Evolutionary conservation across 2,113 vertebrate genomes (phyloP).

Genomic region (Corythoichthys intestinalis): DNA sequence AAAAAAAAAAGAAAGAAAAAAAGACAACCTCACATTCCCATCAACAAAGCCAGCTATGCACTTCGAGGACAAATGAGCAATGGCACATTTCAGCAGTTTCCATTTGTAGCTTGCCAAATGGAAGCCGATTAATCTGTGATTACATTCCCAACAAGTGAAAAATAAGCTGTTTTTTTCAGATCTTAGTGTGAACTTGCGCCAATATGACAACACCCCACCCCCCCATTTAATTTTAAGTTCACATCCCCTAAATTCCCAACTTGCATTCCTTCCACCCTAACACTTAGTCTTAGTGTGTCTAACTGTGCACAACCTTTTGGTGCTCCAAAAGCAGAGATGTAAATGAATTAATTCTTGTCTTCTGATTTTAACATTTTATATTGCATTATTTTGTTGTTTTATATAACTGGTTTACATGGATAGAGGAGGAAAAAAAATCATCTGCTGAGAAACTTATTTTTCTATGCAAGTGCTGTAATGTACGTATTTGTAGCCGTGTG

Average conservation of each 20-base stretch:
- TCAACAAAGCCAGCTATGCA: slow-evolving; percentile 72
- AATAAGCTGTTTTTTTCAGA: slow-evolving; percentile 38
- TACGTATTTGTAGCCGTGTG: slow-evolving; percentile 67
- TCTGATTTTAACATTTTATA: slow-evolving; percentile 69
- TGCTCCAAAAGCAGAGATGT: slow-evolving; percentile 56
- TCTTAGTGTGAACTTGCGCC: slow-evolving; percentile 48
- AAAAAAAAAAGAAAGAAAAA: slow-evolving; percentile 27
- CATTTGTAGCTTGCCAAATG: slow-evolving; percentile 68
- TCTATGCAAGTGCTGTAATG: slow-evolving; percentile 77
- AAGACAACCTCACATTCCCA: slow-evolving; percentile 44
- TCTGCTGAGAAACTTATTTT: slow-evolving; percentile 76
- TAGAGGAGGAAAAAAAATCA: slow-evolving; percentile 48
- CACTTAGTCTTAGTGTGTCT: slow-evolving; percentile 34
- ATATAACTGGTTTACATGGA: slow-evolving; percentile 70
- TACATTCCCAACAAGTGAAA: slow-evolving; percentile 31
- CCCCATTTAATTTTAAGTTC: slow-evolving; percentile 30
- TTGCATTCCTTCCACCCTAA: slow-evolving; percentile 59
- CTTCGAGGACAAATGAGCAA: slow-evolving; percentile 66
- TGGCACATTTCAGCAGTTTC: slow-evolving; percentile 47
- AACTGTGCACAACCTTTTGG: slow-evolving; percentile 45
- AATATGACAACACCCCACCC: slow-evolving; percentile 34
- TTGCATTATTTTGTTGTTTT: slow-evolving; percentile 48
- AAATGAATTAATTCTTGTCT: slow-evolving; percentile 40
- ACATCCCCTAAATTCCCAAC: slow-evolving; percentile 43
- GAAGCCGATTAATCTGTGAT: slow-evolving; percentile 45